Conservation (phyloP, 2,797 vertebrate genomes). For the Threskiornis aethiopicus region DNA sequence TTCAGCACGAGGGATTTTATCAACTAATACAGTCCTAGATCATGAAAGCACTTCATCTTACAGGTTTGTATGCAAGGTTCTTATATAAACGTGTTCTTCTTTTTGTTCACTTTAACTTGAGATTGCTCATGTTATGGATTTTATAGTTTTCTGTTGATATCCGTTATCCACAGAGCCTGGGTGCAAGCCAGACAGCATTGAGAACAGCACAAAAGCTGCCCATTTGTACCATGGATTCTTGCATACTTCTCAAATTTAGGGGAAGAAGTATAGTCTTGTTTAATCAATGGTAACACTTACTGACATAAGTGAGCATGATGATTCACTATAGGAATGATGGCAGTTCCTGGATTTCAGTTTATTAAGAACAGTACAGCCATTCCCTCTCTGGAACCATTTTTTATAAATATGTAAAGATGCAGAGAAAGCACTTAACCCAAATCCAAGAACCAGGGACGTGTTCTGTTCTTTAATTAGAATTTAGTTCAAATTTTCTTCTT, state of each 20-base stretch:
- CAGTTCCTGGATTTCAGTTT: neutral
- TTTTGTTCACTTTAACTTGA: neutral
- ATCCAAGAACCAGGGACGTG: neutral
- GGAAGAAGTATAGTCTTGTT: neutral
- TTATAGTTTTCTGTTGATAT: neutral
- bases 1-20: conserved; percentile 81
- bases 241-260: neutral
- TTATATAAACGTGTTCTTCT: neutral
- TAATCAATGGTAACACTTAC: neutral
- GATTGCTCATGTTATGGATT: neutral
- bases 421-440: neutral
- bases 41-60: conserved; percentile 83
- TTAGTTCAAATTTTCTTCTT: neutral
- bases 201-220: neutral
- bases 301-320: neutral
- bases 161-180: neutral
- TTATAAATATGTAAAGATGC: neutral
- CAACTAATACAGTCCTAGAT: conserved; percentile 82
- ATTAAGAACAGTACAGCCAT: neutral
- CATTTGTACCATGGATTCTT: neutral
- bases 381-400: neutral
- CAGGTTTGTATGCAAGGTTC: conserved; percentile 77
- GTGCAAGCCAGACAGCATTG: neutral
- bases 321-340: neutral
- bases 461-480: neutral